Conservation (phyloP, 2,797 vertebrate species). For the Sebastes taczanowskii region DNA sequence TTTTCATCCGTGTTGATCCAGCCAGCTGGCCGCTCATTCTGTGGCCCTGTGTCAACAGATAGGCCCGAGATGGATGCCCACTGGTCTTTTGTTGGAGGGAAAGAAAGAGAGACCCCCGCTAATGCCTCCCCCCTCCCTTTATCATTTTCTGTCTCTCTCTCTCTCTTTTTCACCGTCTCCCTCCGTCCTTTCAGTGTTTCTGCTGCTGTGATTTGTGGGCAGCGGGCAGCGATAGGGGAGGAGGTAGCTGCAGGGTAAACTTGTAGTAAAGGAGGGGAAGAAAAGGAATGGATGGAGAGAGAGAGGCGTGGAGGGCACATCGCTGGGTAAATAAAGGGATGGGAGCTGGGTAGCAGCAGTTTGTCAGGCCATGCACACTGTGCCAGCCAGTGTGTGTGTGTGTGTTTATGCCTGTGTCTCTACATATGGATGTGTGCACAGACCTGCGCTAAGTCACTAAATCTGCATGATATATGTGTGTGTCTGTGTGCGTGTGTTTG, state of each 20-base stretch:
- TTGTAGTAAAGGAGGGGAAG: conserved; percentile 40
- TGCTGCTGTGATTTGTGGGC: conserved; percentile 65
- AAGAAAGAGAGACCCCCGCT: conserved; percentile 36
- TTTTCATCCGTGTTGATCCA: conserved; percentile 62
- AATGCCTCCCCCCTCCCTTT: conserved; percentile 29
- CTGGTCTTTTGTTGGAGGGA: conserved; percentile 64
- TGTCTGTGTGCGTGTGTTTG: conserved; percentile 4
- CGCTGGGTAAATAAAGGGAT: conserved; percentile 65
- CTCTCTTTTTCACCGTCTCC: conserved; percentile 21
- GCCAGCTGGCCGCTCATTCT: conserved; percentile 66
- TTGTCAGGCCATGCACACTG: conserved; percentile 50
- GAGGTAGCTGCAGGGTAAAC: conserved; percentile 44
- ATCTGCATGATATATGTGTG: conserved; percentile 26
- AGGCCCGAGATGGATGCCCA: conserved; percentile 71
- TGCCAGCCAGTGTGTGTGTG: not conserved
- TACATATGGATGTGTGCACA: conserved; percentile 5
- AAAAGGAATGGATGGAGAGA: conserved; percentile 39
- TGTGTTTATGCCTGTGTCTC: not conserved
- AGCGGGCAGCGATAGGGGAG: conserved; percentile 50
- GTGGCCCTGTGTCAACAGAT: conserved; percentile 71
- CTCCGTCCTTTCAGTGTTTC: conserved; percentile 52
- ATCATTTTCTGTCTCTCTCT: conserved; percentile 33
- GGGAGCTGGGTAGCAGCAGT: conserved; percentile 46
- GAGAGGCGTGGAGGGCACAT: conserved; percentile 33
- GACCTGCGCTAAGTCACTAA: conserved; percentile 40